A percentile compares a stretch with the other conserved stretches of the same genome.
These are phyloP conservation scores for Festucalex cinctus DNA, from an alignment of 2,113 vertebrate genomes.

Conservation along the genomic window DNA sequence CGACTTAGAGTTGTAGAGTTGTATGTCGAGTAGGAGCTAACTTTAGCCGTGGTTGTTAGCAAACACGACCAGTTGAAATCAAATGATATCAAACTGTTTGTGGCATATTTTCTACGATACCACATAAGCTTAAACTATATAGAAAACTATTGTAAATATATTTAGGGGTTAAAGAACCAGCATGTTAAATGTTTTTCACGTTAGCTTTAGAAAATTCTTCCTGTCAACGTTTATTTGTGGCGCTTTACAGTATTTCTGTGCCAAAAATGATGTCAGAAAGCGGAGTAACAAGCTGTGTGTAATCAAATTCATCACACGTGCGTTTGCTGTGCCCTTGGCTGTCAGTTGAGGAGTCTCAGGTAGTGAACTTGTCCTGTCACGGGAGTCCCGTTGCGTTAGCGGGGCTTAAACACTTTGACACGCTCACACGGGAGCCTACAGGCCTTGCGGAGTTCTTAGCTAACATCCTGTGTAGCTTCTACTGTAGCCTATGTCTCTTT, in stretches of 20 bases:
- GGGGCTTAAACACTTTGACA: constrained; percentile 35
- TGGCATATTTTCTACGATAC: too few species aligned
- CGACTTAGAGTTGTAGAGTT: too few species aligned
- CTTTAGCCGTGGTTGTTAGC: too few species aligned
- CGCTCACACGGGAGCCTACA: constrained; percentile 16
- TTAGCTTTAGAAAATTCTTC: background rate
- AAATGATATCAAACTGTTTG: too few species aligned
- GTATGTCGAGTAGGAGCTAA: too few species aligned
- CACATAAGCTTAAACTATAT: too few species aligned
- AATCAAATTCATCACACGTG: constrained; percentile 11
- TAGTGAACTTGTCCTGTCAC: constrained; percentile 34
- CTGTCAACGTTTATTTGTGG: background rate
- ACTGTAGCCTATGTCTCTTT: constrained; percentile 7
- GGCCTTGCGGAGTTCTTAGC: constrained; percentile 16
- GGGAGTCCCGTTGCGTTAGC: constrained; percentile 22
- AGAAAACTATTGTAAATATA: background rate
- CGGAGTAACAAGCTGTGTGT: background rate
- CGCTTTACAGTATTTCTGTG: background rate
- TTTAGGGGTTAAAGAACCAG: background rate
- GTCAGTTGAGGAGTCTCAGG: constrained; percentile 30
- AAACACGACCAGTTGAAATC: too few species aligned
- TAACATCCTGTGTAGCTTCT: constrained; percentile 10
- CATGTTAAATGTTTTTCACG: background rate
- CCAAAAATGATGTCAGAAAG: background rate
- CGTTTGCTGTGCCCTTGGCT: constrained; percentile 34